phyloP scores from a whole-genome alignment of 2,797 vertebrate species.

The Hoplostethus mediterraneus region DNA sequence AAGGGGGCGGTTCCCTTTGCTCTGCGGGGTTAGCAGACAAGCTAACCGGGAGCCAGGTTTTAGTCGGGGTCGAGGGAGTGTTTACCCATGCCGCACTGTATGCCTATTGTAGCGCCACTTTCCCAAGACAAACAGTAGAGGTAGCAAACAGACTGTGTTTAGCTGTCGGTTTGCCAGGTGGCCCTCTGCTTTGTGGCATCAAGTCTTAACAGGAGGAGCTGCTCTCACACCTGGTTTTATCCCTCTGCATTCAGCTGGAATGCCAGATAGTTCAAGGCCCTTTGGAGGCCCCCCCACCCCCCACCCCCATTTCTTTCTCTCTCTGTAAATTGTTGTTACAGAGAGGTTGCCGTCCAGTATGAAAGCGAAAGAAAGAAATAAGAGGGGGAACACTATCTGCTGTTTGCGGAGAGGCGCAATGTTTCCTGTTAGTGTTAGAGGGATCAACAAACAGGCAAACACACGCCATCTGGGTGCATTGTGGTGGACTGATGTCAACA shows the following conservation, averaged over 20 bases:
- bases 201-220: constrained; percentile 78
- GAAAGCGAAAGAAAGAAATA: background rate
- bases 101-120: constrained; percentile 19
- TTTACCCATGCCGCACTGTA: constrained; percentile 14
- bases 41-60: background rate
- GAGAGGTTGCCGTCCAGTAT: too few species aligned
- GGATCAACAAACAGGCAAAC: constrained; percentile 54
- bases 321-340: constrained; percentile 12
- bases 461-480: constrained; percentile 42
- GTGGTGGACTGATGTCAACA: background rate
- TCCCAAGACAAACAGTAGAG: constrained; percentile 40
- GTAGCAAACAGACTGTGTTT: constrained; percentile 55
- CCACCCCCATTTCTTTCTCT: background rate
- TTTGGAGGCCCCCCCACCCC: constrained; percentile 36
- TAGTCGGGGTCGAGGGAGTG: background rate
- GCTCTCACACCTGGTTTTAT: constrained; percentile 81
- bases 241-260: constrained; percentile 71
- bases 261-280: constrained; percentile 59
- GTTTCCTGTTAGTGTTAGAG: constrained; percentile 50
- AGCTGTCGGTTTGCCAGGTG: constrained; percentile 73
- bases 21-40: background rate
- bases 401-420: constrained; percentile 39
- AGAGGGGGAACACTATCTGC: constrained; percentile 25
- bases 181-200: constrained; percentile 66
- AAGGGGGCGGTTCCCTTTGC: too few species aligned